These are phyloP conservation scores for Trichopria drosophilae DNA, from an alignment of 2,888 invertebrate genomes.

Conservation along the genomic window DNA sequence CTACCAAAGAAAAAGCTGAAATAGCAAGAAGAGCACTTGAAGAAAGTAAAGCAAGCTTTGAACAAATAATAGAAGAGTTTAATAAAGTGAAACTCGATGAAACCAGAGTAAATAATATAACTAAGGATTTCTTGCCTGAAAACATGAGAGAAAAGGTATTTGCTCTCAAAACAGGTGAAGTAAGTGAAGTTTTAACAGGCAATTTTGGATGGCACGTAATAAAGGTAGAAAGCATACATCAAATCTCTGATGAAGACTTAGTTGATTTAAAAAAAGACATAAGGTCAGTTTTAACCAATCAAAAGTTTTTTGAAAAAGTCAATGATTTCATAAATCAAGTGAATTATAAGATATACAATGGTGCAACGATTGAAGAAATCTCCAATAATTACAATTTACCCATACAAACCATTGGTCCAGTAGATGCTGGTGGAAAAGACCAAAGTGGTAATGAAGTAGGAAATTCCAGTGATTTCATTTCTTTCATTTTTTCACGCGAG, in stretches of 20 bases:
- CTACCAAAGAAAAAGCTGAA: conserved; percentile 15
- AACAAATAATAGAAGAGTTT: conserved; percentile 15
- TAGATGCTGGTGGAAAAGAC: conserved; percentile 15
- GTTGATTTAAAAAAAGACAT: conserved; percentile 14
- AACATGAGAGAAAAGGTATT: conserved; percentile 12
- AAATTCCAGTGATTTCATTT: conserved; percentile 12
- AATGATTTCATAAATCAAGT: conserved; percentile 17
- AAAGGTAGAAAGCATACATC: conserved; percentile 13
- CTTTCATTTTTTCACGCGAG: conserved; percentile 14
- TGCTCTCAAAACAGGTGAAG: conserved; percentile 14
- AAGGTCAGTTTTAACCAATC: conserved; percentile 14
- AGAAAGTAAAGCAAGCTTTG: conserved; percentile 15
- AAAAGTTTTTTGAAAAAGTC: conserved; percentile 16
- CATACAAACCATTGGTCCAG: conserved; percentile 15
- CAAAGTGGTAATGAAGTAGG: conserved; percentile 10
- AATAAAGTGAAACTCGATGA: conserved; percentile 11
- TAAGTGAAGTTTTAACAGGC: conserved; percentile 16
- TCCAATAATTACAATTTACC: conserved; percentile 13
- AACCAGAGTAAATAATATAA: conserved; percentile 16
- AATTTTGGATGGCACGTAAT: conserved; percentile 14
- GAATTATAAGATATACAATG: conserved; percentile 16
- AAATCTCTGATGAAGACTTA: conserved; percentile 17
- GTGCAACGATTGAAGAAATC: conserved; percentile 13
- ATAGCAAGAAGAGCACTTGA: conserved; percentile 16
- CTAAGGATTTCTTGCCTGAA: conserved; percentile 14